phyloP scores from a whole-genome alignment of 2,888 invertebrate species.

The Phyto melanocephala region DNA sequence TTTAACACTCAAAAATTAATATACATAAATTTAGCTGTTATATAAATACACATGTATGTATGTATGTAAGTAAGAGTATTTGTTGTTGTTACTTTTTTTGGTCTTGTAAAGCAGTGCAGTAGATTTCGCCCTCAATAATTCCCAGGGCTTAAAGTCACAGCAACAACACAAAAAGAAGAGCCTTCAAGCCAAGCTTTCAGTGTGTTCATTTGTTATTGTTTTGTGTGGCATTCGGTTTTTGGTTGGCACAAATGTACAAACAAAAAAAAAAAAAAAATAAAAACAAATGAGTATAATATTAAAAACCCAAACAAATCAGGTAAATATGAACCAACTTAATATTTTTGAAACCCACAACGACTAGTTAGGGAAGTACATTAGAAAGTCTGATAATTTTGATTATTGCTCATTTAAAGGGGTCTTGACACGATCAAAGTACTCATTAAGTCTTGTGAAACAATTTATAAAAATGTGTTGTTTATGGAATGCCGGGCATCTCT shows the following conservation, averaged over 20 bases:
- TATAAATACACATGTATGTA: not conserved
- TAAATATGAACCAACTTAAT: not conserved
- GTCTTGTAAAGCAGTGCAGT: conserved; percentile 45
- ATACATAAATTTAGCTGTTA: conserved; percentile 61
- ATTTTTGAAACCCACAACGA: too few species aligned
- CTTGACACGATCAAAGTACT: too few species aligned
- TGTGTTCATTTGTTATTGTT: conserved; percentile 60
- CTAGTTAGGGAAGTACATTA: too few species aligned
- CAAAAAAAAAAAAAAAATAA: conserved; percentile 9
- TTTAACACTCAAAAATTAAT: conserved; percentile 63
- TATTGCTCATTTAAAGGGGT: too few species aligned
- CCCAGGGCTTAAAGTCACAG: conserved; percentile 48
- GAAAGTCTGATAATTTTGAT: too few species aligned
- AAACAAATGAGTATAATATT: too few species aligned
- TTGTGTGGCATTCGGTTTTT: conserved; percentile 50
- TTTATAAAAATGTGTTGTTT: too few species aligned
- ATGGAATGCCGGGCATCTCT: too few species aligned
- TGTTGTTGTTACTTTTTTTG: not conserved
- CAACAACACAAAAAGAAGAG: conserved; percentile 4
- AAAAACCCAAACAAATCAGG: conserved; percentile 40
- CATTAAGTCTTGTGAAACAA: too few species aligned
- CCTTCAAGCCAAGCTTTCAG: conserved; percentile 51
- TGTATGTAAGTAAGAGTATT: not conserved
- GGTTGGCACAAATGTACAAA: conserved; percentile 28
- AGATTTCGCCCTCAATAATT: conserved; percentile 62